Base-by-base conservation (phyloP, 2,888 invertebrate species). In the Taenaris catops region DNA sequence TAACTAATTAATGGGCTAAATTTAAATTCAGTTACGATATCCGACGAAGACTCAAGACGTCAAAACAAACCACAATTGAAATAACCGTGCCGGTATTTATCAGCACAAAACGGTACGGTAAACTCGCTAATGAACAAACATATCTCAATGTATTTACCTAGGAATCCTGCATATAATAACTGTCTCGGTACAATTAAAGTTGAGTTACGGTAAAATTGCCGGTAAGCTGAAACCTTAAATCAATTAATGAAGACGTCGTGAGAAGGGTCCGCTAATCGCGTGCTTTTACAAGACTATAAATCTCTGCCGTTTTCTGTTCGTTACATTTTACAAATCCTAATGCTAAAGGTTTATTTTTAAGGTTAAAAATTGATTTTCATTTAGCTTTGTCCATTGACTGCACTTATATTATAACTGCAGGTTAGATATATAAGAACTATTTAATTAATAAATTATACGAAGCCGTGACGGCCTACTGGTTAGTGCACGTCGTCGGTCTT, bases 181-280 rank as follows among this genome's bases (percentile, higher is more conserved):
- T 14, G 11, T 16, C 5, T 10, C 3, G 16, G 17, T 28, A 35
- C 32, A 35, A 38, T 35, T 38, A 38, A 32, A 16, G 31, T 35
- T 32, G 8, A 19, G 14, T 43, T 28, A 31, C 36, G 17, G 29
- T 37, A 24, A 31, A 34, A 16, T 38, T 17, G 18, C 14, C 11
- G 16, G 4, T 4, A 24, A 19, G 24, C 19, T 43, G 9, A 31
- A 37, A 40, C 40, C 24, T 36, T 34, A 31, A 34, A 25, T 40
- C 31, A 40, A 43, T 37, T 43, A 40, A 33, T 36, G 33, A 21
- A 41, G 39, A 34, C 35, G 28, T 34, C 43, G 43, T 40, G 40
- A 43, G 33, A 25, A 20, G 16, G 1, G 12, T 17, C 19, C 20
- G 16, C 34, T 40, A 37, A 40, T 40, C 31, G 33, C 24, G 18